phyloP scores from a whole-genome alignment of 2,888 invertebrate genomes.

The Cyaniris semiargus region DNA sequence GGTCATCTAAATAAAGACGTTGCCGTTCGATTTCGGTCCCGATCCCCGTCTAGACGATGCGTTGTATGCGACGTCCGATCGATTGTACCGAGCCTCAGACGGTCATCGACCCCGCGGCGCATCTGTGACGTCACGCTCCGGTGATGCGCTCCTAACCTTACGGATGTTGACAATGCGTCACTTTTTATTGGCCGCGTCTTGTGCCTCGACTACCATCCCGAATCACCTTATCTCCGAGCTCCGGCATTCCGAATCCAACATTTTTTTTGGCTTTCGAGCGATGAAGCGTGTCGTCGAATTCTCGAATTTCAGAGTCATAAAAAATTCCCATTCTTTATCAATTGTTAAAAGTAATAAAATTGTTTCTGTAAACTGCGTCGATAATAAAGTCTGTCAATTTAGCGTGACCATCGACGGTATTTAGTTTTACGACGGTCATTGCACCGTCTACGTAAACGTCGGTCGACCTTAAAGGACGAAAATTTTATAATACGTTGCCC shows the following conservation, averaged over 20 bases:
- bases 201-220: constrained; percentile 37
- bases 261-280: constrained; percentile 5
- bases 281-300: constrained; percentile 2
- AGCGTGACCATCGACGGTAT: constrained; percentile 27
- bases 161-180: constrained; percentile 58
- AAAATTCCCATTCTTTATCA: constrained; percentile 1
- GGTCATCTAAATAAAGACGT: constrained; percentile 78
- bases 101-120: constrained; percentile 78
- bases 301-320: not conserved
- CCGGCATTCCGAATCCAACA: not conserved
- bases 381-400: constrained; percentile 37
- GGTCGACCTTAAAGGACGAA: constrained; percentile 60
- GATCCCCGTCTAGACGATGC: constrained; percentile 76
- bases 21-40: constrained; percentile 70
- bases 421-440: constrained; percentile 41
- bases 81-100: constrained; percentile 77
- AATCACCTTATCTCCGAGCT: constrained; percentile 1
- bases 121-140: constrained; percentile 79
- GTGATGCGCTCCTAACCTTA: constrained; percentile 74
- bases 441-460: constrained; percentile 47
- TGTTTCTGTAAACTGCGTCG: constrained; percentile 33
- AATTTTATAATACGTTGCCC: constrained; percentile 42
- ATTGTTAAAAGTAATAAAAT: constrained; percentile 18
- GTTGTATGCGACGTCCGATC: constrained; percentile 74
- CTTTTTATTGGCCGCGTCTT: constrained; percentile 50